Percentiles rank a stretch among this genome's conserved stretches.
These are phyloP conservation scores for Taeniopygia guttata DNA, from an alignment of 2,797 vertebrate species.

Conservation along the genomic window DNA sequence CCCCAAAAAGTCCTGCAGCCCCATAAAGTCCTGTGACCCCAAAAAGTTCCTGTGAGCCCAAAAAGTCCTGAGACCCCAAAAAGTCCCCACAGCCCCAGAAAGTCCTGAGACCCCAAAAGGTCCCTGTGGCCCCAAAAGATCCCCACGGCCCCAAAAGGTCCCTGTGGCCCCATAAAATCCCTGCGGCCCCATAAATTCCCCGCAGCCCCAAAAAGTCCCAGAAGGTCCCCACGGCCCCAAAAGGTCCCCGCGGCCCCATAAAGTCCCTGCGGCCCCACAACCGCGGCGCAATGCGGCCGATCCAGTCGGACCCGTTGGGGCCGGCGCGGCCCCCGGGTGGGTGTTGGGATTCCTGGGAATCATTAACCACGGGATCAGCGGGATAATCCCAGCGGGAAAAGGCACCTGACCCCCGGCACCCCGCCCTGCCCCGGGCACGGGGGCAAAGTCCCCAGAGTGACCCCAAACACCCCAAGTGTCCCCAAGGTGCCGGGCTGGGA, in stretches of 20 bases:
- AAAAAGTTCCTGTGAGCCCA: neutral
- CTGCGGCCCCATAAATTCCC: too few relatives aligned
- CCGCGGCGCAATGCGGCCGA: neutral
- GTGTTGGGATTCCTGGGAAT: neutral
- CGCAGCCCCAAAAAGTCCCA: too few relatives aligned
- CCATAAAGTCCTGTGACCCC: too few relatives aligned
- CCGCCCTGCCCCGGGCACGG: neutral
- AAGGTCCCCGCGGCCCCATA: neutral
- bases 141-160: too few relatives aligned
- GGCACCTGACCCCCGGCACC: neutral
- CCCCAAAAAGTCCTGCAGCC: neutral
- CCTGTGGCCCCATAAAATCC: too few relatives aligned
- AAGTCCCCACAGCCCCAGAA: too few relatives aligned
- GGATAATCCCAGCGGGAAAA: neutral
- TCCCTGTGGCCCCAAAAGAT: too few relatives aligned
- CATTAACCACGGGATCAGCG: neutral
- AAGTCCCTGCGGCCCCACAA: neutral
- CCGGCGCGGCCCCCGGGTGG: neutral
- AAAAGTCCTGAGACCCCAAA: too few relatives aligned
- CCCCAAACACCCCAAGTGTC: neutral
- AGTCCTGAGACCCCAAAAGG: too few relatives aligned
- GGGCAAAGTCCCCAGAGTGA: neutral
- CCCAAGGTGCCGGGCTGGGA: neutral
- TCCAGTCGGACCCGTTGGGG: neutral
- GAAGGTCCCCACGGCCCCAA: neutral